Percentiles rank a stretch among this genome's conserved stretches.
phyloP scores from a whole-genome alignment of 92 coral and sea anemone genomes.

The Galaxea fascicularis region DNA sequence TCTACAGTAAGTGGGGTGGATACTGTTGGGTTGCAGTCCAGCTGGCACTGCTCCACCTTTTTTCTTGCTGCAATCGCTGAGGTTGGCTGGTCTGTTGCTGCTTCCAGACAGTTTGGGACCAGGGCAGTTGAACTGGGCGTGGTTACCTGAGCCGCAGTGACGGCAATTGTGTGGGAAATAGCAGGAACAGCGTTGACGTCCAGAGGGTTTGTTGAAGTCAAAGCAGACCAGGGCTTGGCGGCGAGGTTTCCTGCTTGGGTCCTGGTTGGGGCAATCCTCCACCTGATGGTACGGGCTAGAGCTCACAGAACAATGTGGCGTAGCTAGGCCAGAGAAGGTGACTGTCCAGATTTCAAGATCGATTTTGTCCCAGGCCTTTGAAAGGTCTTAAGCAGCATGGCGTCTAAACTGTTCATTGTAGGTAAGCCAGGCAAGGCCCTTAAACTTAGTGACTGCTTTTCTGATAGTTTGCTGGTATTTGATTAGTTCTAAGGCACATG shows the following conservation, averaged over 20 bases:
- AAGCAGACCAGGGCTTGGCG: conserved; percentile 30
- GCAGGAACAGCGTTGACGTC: conserved; percentile 41
- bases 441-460: conserved; percentile 4
- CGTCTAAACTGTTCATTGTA: conserved; percentile 9
- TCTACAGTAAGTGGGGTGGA: conserved; percentile 23
- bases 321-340: conserved; percentile 30
- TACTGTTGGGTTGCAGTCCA: not conserved
- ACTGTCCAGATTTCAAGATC: conserved; percentile 37
- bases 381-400: conserved; percentile 22
- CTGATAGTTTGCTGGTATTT: conserved; percentile 32
- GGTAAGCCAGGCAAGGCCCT: conserved; percentile 28
- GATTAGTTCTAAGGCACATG: not conserved
- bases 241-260: conserved; percentile 25
- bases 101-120: not conserved
- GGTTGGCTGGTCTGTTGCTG: conserved; percentile 16
- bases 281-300: conserved; percentile 39
- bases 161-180: conserved; percentile 46
- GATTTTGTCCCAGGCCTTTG: conserved; percentile 20
- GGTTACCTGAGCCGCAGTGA: conserved; percentile 33
- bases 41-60: conserved; percentile 26
- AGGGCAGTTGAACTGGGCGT: conserved; percentile 29
- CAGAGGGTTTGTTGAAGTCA: conserved; percentile 34
- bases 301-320: conserved; percentile 42
- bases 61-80: conserved; percentile 29
- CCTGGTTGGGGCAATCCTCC: conserved; percentile 40